Evolutionary conservation across 2,797 vertebrate species (phyloP), one percentile per base, ranked within the genome.

Genomic region (Anniella stebbinsi): DNA sequence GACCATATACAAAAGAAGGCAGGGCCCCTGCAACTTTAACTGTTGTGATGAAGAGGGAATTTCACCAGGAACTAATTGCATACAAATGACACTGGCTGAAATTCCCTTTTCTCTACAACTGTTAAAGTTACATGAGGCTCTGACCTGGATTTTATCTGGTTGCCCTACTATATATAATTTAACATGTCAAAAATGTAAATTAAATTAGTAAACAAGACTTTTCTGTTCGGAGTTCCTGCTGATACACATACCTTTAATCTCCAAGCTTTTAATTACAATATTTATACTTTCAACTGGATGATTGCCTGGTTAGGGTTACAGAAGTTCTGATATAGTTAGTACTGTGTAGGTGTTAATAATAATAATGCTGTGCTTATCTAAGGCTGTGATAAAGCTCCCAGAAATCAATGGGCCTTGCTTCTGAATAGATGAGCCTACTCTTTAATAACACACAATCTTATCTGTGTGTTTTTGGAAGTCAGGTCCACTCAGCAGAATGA

Each of bases 151-250:
- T n/a, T n/a, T n/a, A n/a, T n/a, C n/a, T n/a, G n/a, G n/a, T n/a
- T n/a, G n/a, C n/a, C n/a, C n/a, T n/a, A n/a, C n/a, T n/a, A n/a
- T n/a, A n/a, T 66, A 45, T 45, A 6, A 92, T 25, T 17, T 30
- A 45, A 72, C 86, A 7, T 28, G 84, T 91, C 72, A 91, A 83
- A 36, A n/a, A 7, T 91, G 77, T 9, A 0, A 9, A 6, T 86
- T 48, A 51, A 82, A 23, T 54, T 69, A 88, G 28, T 67, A 90
- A 87, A 30, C 84, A 2, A 0, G 45, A 80, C 21, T 89, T 90
- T 82, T 9, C 88, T 90, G 12, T 84, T 90, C 66, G 89, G 92
- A 92, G n/a, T n/a, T n/a, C n/a, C n/a, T n/a, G n/a, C n/a, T n/a
- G n/a, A n/a, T 87, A 84, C 25, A 80, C 23, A 38, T 54, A n/a